Conservation (phyloP, 2,888 invertebrate species). For the Noctua pronuba region DNA sequence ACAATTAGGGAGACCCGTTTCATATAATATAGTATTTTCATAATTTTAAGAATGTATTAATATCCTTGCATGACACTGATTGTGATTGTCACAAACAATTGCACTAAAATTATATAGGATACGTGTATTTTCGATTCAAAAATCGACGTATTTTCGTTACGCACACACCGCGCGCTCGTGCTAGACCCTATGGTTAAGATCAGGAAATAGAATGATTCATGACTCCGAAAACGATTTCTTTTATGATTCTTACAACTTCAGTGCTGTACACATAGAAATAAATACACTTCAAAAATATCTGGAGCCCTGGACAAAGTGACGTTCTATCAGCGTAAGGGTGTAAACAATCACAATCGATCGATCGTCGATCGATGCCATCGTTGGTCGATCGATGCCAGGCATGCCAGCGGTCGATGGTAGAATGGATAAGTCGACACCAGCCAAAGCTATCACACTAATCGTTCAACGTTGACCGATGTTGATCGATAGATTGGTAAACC, state of each 20-base stretch:
- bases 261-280: neutral
- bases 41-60: neutral
- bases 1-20: neutral
- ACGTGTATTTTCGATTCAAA: neutral
- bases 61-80: too few species aligned
- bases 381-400: too few species aligned
- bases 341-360: too few species aligned
- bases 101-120: neutral
- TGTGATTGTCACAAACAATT: neutral
- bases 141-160: neutral
- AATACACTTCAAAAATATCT: neutral
- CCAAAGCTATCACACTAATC: too few species aligned
- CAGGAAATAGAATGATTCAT: neutral
- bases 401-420: too few species aligned
- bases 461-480: too few species aligned
- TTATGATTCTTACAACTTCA: neutral
- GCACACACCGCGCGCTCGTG: too few species aligned
- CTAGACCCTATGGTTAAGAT: neutral
- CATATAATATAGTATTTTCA: neutral
- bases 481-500: too few species aligned
- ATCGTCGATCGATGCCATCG: too few species aligned
- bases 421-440: too few species aligned
- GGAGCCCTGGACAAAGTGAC: neutral
- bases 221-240: neutral
- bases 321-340: neutral